Percentiles rank a stretch among this genome's conserved stretches.
Conservation (phyloP, 2,888 invertebrate species). For the Trichacis sp. region DNA sequence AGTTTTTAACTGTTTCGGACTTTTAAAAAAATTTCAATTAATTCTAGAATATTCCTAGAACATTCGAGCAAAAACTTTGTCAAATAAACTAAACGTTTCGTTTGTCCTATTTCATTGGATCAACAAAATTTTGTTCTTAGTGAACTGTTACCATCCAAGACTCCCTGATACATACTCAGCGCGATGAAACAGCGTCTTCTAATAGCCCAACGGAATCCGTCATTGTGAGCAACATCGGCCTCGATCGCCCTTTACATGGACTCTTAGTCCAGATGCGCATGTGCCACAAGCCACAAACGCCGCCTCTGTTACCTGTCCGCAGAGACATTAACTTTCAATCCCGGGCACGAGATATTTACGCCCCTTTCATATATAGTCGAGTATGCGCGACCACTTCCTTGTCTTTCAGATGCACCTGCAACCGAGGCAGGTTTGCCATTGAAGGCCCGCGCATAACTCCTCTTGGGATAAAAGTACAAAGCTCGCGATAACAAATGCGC, state of each 20-base stretch:
- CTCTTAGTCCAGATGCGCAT: slow-evolving; percentile 43
- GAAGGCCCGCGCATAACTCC: slow-evolving; percentile 10
- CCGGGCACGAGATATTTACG: slow-evolving; percentile 57
- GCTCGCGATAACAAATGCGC: neutral
- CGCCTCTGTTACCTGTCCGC: slow-evolving; percentile 49
- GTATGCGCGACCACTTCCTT: slow-evolving; percentile 22
- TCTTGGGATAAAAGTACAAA: neutral
- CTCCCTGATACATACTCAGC: too few species aligned
- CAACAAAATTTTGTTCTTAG: too few species aligned
- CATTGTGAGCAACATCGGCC: neutral
- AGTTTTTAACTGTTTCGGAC: too few species aligned
- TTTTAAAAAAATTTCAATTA: too few species aligned
- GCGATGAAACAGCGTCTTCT: too few species aligned
- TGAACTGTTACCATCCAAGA: too few species aligned
- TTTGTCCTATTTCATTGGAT: too few species aligned
- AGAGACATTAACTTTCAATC: slow-evolving; percentile 51
- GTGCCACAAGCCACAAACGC: slow-evolving; percentile 53
- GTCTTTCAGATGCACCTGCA: slow-evolving; percentile 34
- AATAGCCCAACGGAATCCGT: neutral
- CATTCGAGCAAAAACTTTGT: too few species aligned
- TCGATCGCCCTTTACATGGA: slow-evolving; percentile 39
- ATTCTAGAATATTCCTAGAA: too few species aligned
- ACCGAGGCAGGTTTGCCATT: slow-evolving; percentile 4
- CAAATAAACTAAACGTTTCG: too few species aligned
- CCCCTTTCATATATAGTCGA: slow-evolving; percentile 21